Base-by-base conservation (phyloP, 2,113 vertebrate species). In the Paramisgurnus dabryanus region DNA sequence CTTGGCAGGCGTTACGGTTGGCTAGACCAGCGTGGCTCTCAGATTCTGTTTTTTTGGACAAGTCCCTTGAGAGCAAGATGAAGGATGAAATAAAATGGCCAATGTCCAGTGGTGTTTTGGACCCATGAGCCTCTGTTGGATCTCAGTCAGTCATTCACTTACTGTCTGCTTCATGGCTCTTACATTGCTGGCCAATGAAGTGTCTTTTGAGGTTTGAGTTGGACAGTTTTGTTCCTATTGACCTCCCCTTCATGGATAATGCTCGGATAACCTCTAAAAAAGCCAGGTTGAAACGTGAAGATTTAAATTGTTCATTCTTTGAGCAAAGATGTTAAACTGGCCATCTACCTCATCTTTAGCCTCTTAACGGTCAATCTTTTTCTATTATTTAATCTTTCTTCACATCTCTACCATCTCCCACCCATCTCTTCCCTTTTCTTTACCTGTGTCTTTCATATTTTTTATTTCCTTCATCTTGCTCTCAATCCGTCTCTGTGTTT, bases 31-130 rank as follows among this genome's bases (percentile, higher is more conserved):
- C 8, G 55, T 41, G 47, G 47, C 82, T 79, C 79, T 83, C 82
- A 83, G 77, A 83, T 82, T 76, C 71, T 76, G 80, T 67, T 60
- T 68, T 34, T 75, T 85, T 82, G 77, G 87, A 86, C 83, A 84
- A 67, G 40, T 81, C 84, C 61, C 88, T 50, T 60, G 61, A 68
- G 87, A 89, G 79, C 79, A 82, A 64, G 67, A 82, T 68, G 83
- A 76, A 70, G 79, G 34, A 65, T 40, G 61, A 15, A 41, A 75
- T 18, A 66, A 69, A 55, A 74, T 80, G 77, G 82, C 77, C 57
- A 61, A 75, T 69, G 76, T 83, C 82, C 82, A 79, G 64, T 41
- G 70, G 55, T 72, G 67, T 49, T 69, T 64, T 67, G 67, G 80
- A 82, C 80, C 66, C 72, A 41, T 15, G 58, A 78, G 76, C 17